Percentiles rank a stretch among this genome's conserved stretches.
Conservation (phyloP, 2,797 vertebrate species). For the Sarcophilus harrisii region DNA sequence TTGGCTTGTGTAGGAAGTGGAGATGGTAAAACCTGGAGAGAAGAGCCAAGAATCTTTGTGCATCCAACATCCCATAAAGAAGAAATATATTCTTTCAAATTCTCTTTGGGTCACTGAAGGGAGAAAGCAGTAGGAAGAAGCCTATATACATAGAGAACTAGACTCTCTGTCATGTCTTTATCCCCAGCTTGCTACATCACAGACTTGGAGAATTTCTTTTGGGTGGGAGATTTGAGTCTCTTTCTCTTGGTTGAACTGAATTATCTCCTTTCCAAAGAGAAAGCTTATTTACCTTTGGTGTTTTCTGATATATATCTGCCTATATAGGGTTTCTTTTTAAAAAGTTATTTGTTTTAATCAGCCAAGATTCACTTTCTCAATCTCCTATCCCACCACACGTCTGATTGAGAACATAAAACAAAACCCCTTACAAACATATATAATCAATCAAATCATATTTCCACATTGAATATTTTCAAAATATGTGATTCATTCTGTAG, state of each 20-base stretch:
- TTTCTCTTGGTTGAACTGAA: not conserved
- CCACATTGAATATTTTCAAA: not conserved
- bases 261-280: no score
- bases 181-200: not conserved
- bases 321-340: not conserved
- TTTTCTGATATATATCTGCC: not conserved
- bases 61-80: not conserved
- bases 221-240: not conserved
- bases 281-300: not conserved
- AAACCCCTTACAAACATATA: not conserved
- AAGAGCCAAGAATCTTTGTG: not conserved
- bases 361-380: not conserved
- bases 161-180: not conserved
- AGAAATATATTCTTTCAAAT: not conserved
- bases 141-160: not conserved
- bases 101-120: not conserved
- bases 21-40: not conserved
- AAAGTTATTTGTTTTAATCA: not conserved
- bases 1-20: not conserved
- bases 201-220: not conserved
- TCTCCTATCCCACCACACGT: not conserved
- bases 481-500: not conserved
- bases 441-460: not conserved
- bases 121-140: not conserved
- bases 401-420: not conserved